Conservation (phyloP, 2,888 invertebrate species). For the Listrodromus nycthemerus region DNA sequence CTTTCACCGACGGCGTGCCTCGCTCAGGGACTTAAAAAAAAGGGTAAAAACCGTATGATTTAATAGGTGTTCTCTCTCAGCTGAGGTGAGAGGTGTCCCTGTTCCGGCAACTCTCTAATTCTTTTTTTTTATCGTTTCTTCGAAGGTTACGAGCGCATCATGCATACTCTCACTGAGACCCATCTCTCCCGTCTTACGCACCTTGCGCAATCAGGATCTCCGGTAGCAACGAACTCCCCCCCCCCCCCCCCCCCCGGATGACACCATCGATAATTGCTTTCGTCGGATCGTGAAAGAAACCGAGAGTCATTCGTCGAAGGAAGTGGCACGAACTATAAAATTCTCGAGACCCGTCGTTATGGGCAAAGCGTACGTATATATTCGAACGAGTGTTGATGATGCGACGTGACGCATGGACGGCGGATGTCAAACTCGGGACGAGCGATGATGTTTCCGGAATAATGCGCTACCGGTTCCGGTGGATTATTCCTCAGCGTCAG, state of each 20-base stretch:
- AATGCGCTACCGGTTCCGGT: slow-evolving; percentile 49
- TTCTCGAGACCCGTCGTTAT: background rate
- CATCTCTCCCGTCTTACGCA: slow-evolving; percentile 57
- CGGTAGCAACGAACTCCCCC: slow-evolving; percentile 65
- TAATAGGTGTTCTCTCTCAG: slow-evolving; percentile 47
- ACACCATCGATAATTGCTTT: slow-evolving; percentile 54
- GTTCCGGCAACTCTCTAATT: slow-evolving; percentile 39
- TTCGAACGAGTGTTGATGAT: background rate
- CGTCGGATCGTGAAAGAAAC: slow-evolving; percentile 14
- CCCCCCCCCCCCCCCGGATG: too few species aligned
- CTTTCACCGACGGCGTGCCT: slow-evolving; percentile 63
- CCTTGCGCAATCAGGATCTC: slow-evolving; percentile 59
- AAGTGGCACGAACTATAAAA: slow-evolving; percentile 43
- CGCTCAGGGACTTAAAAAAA: slow-evolving; percentile 46
- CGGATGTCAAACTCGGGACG: slow-evolving; percentile 47
- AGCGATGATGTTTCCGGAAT: slow-evolving; percentile 57
- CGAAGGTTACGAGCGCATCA: slow-evolving; percentile 59
- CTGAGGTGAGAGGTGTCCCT: slow-evolving; percentile 54
- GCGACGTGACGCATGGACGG: slow-evolving; percentile 10
- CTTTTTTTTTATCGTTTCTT: slow-evolving; percentile 36
- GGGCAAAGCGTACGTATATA: slow-evolving; percentile 2
- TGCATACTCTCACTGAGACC: slow-evolving; percentile 44
- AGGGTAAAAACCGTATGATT: slow-evolving; percentile 66
- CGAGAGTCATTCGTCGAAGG: slow-evolving; percentile 21
- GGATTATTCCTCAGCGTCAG: slow-evolving; percentile 40